phyloP scores from a whole-genome alignment of 92 coral and sea anemone genomes.

The Paragorgia papillata region DNA sequence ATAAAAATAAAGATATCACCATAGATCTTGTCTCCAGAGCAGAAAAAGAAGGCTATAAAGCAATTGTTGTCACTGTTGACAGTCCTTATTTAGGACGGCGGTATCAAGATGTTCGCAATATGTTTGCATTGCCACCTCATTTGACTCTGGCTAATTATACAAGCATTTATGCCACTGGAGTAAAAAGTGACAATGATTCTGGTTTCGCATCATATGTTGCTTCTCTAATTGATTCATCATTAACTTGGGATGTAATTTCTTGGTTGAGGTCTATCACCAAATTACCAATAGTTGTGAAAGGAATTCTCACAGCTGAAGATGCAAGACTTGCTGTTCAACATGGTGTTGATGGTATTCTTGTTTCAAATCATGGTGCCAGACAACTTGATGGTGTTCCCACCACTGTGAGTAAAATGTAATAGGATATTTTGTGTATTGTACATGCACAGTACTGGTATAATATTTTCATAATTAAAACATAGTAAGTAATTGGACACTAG shows the following conservation, averaged over 20 bases:
- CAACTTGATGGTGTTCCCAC: conserved; percentile 79
- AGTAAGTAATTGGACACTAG: too few relatives aligned
- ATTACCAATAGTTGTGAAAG: conserved; percentile 69
- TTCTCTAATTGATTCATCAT: conserved; percentile 48
- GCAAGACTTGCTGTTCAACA: conserved; percentile 69
- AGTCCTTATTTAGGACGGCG: conserved; percentile 34
- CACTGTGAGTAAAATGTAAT: conserved; percentile 66
- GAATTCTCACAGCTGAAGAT: conserved; percentile 77
- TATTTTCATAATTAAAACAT: too few relatives aligned
- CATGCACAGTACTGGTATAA: too few relatives aligned
- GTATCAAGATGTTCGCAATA: conserved; percentile 41
- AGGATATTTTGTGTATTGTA: not conserved
- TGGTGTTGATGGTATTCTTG: conserved; percentile 75
- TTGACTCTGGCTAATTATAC: conserved; percentile 37
- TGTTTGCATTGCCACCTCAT: conserved; percentile 49
- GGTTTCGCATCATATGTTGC: not conserved
- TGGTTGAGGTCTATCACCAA: conserved; percentile 67
- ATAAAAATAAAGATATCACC: conserved; percentile 37
- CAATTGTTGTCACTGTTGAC: conserved; percentile 38
- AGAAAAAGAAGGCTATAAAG: conserved; percentile 28
- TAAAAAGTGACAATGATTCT: conserved; percentile 1
- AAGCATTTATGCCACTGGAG: not conserved
- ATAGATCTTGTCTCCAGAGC: conserved; percentile 28
- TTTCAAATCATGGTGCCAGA: conserved; percentile 86
- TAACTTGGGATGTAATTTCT: conserved; percentile 56